Evolutionary conservation across 2,113 vertebrate species (phyloP).

Genomic region (Embiotoca jacksoni): DNA sequence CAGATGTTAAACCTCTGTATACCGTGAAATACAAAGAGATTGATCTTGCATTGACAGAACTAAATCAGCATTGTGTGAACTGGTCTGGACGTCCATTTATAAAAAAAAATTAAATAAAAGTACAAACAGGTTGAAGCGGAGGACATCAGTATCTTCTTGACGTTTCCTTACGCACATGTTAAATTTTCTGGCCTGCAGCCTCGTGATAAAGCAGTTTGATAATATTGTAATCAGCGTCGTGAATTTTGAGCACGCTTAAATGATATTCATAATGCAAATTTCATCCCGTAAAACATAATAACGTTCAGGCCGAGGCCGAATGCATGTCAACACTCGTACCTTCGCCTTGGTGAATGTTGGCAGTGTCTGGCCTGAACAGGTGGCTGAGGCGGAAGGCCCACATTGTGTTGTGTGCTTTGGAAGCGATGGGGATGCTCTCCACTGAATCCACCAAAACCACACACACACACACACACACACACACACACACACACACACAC

Average conservation of each 20-base stretch:
- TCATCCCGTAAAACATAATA: conserved; percentile 31
- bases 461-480: neutral
- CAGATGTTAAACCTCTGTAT: no score
- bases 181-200: neutral
- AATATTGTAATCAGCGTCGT: conserved; percentile 19
- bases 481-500: conserved; percentile 11
- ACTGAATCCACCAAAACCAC: conserved; percentile 15
- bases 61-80: no score
- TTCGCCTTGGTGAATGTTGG: conserved; percentile 62
- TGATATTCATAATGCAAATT: conserved; percentile 14
- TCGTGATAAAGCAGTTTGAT: conserved; percentile 9
- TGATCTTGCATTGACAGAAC: no score
- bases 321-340: conserved; percentile 41
- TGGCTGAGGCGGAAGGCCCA: conserved; percentile 65
- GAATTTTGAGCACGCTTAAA: conserved; percentile 9
- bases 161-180: neutral
- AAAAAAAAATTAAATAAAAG: no score
- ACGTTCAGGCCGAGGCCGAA: conserved; percentile 54
- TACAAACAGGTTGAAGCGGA: no score
- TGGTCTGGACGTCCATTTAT: no score
- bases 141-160: neutral
- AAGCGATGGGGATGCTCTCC: conserved; percentile 46
- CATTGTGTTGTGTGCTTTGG: conserved; percentile 64
- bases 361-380: conserved; percentile 67
- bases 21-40: no score